phyloP scores from a whole-genome alignment of 2,888 invertebrate genomes.

The Bursaphelenchus okinawaensis region DNA sequence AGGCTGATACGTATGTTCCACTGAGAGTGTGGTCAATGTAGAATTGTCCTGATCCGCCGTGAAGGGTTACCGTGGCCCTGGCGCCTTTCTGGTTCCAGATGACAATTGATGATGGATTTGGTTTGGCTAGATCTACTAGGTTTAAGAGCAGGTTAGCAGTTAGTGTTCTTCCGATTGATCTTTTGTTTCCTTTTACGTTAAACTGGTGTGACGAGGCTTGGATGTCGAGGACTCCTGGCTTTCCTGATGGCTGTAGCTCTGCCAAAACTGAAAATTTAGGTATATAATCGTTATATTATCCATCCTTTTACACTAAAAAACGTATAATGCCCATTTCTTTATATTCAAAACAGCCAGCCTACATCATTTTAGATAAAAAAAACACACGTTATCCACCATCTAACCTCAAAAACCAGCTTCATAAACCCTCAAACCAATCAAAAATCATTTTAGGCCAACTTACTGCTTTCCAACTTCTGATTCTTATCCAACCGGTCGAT shows the following conservation, averaged over 20 bases:
- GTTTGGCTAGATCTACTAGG: neutral
- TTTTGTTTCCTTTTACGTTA: neutral
- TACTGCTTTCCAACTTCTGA: neutral
- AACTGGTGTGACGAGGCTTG: neutral
- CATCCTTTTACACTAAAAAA: no score
- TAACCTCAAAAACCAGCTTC: no score
- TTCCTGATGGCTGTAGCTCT: neutral
- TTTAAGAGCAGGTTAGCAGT: neutral
- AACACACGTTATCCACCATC: no score
- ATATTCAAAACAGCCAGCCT: no score
- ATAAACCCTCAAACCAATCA: no score
- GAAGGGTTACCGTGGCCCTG: constrained; percentile 22
- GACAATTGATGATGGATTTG: constrained; percentile 13
- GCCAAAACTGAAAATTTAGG: constrained; percentile 14
- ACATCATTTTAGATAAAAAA: no score
- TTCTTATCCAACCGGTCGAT: constrained; percentile 2
- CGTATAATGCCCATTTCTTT: no score
- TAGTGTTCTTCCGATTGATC: neutral
- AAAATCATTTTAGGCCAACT: neutral
- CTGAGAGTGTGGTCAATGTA: constrained; percentile 21
- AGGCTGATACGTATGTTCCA: neutral
- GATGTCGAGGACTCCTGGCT: neutral
- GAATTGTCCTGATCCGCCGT: constrained; percentile 51
- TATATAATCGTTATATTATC: no score
- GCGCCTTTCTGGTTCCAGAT: constrained; percentile 43